Evolutionary conservation across 2,797 vertebrate genomes (phyloP).

Genomic region (Gymnoscopelus microlampas): DNA sequence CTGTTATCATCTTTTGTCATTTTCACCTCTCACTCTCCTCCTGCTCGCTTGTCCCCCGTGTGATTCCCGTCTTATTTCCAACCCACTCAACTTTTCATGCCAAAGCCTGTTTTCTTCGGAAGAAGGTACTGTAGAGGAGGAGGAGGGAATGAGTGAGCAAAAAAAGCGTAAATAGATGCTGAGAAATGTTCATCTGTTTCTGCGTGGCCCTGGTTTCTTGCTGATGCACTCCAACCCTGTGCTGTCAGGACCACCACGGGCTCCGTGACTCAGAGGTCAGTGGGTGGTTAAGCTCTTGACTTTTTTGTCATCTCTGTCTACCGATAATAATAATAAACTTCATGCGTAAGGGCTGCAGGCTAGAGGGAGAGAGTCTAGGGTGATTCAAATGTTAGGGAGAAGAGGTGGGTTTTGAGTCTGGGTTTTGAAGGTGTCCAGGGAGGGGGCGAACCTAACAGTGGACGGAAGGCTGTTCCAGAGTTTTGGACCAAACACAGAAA

Average conservation of each 20-base stretch:
- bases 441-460: no score
- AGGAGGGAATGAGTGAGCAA: slow-evolving; percentile 25
- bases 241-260: slow-evolving; percentile 29
- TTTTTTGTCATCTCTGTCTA: neutral
- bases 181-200: slow-evolving; percentile 37
- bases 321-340: no score
- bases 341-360: no score
- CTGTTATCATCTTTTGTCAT: slow-evolving; percentile 26
- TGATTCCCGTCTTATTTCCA: slow-evolving; percentile 19
- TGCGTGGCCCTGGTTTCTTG: slow-evolving; percentile 44
- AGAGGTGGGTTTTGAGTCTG: no score
- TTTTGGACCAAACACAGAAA: no score
- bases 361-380: no score
- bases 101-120: slow-evolving; percentile 16
- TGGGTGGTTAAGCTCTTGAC: slow-evolving; percentile 51
- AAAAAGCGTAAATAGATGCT: slow-evolving; percentile 40
- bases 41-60: neutral
- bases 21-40: neutral
- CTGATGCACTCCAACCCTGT: slow-evolving; percentile 36
- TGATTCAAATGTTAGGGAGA: no score
- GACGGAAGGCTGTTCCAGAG: no score
- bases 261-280: slow-evolving; percentile 48
- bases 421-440: no score
- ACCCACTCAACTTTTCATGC: slow-evolving; percentile 14
- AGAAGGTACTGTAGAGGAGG: neutral